These are phyloP conservation scores for Enteromius unitaeniatus DNA, from an alignment of 2,797 vertebrate genomes.

Conservation along the genomic window DNA sequence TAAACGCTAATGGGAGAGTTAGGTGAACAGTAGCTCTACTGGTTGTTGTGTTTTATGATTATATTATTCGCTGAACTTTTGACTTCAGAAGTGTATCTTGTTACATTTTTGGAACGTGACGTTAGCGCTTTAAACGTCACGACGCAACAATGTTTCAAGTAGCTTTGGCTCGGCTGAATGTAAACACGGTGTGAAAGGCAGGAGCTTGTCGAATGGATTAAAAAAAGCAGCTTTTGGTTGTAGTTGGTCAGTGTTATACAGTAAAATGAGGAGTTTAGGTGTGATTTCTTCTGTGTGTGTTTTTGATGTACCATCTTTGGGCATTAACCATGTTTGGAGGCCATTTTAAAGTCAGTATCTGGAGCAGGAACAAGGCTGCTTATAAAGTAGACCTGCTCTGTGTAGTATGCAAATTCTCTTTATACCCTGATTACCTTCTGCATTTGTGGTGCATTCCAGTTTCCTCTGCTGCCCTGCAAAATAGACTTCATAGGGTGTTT, in stretches of 20 bases:
- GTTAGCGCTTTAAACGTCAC: not conserved
- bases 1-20: conserved; percentile 1
- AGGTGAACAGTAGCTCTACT: not conserved
- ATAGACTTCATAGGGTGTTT: not conserved
- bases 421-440: not conserved
- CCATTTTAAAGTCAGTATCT: conserved; percentile 74
- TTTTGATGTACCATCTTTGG: not conserved
- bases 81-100: not conserved
- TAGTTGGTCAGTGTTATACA: not conserved
- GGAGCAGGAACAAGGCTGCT: conserved; percentile 64
- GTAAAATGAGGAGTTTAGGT: not conserved
- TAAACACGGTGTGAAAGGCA: conserved; percentile 19
- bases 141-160: not conserved
- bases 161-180: not conserved
- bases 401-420: not conserved
- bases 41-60: too few relatives aligned
- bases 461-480: not conserved
- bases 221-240: not conserved
- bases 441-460: not conserved
- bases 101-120: not conserved
- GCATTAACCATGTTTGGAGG: conserved; percentile 62
- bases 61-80: not conserved
- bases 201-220: not conserved
- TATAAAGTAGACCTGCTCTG: too few relatives aligned
- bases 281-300: too few relatives aligned